Evolutionary conservation across 2,888 invertebrate species (phyloP).

Genomic region (Nymphalis c-album): DNA sequence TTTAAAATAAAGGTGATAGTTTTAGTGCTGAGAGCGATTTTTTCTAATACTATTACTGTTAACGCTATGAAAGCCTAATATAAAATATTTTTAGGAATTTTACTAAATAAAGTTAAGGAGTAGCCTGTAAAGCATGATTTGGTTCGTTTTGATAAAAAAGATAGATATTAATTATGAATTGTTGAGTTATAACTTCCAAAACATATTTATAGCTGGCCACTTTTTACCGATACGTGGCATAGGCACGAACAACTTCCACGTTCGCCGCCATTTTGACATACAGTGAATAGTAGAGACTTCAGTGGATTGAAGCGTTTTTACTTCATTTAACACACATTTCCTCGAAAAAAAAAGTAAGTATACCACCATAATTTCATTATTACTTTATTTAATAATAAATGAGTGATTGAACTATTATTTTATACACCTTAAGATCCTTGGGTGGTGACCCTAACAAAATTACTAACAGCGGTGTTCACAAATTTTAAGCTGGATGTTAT

Average conservation of each 20-base stretch:
- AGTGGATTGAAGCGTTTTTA: conserved; percentile 86
- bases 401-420: conserved; percentile 29
- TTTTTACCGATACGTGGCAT: conserved; percentile 88
- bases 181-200: conserved; percentile 21
- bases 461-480: conserved; percentile 81
- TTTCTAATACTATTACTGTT: no score
- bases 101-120: no score
- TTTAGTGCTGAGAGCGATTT: no score
- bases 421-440: conserved; percentile 50
- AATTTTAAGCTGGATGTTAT: conserved; percentile 56
- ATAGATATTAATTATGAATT: not conserved
- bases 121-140: no score
- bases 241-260: conserved; percentile 88
- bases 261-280: conserved; percentile 92
- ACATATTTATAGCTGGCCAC: conserved; percentile 67
- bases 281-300: conserved; percentile 86
- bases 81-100: no score
- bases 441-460: conserved; percentile 77
- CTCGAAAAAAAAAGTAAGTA: conserved; percentile 78
- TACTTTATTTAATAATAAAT: conserved; percentile 28
- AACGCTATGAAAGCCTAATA: no score
- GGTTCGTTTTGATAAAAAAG: no score
- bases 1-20: no score
- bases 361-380: conserved; percentile 4
- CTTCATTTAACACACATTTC: conserved; percentile 80